phyloP scores from a whole-genome alignment of 92 coral and sea anemone species.

The Micromussa lordhowensis region DNA sequence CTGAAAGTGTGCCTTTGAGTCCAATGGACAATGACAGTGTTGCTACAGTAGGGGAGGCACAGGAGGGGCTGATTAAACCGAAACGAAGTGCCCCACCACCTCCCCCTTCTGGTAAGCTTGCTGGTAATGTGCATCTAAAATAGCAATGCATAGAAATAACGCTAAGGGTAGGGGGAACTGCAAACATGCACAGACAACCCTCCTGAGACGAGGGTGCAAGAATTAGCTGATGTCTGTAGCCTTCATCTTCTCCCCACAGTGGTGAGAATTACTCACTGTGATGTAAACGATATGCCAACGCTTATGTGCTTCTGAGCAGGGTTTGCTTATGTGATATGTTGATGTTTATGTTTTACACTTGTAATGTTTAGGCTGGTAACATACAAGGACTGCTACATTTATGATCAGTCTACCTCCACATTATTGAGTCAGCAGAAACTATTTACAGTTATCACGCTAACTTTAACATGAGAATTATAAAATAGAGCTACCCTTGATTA shows the following conservation, averaged over 20 bases:
- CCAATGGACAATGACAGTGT: neutral
- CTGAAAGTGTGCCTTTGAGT: conserved; percentile 33
- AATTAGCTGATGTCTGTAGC: neutral
- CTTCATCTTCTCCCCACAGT: neutral
- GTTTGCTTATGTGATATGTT: neutral
- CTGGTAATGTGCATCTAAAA: neutral
- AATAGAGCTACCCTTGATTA: too few relatives aligned
- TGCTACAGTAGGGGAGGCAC: conserved; percentile 18
- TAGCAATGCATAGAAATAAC: neutral
- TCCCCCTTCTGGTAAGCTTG: conserved; percentile 56
- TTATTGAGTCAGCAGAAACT: too few relatives aligned
- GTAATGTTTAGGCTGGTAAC: too few relatives aligned
- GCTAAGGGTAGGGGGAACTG: too few relatives aligned
- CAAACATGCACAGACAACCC: too few relatives aligned
- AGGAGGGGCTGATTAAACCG: conserved; percentile 61
- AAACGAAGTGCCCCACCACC: conserved; percentile 88
- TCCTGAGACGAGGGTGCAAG: too few relatives aligned
- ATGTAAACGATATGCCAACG: neutral
- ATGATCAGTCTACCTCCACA: too few relatives aligned
- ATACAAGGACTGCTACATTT: too few relatives aligned
- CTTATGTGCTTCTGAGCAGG: neutral
- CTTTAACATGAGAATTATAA: too few relatives aligned
- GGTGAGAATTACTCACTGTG: neutral
- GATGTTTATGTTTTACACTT: too few relatives aligned
- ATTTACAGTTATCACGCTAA: too few relatives aligned